Conservation (phyloP, 2,113 vertebrate species). For the Hydropotes inermis region DNA sequence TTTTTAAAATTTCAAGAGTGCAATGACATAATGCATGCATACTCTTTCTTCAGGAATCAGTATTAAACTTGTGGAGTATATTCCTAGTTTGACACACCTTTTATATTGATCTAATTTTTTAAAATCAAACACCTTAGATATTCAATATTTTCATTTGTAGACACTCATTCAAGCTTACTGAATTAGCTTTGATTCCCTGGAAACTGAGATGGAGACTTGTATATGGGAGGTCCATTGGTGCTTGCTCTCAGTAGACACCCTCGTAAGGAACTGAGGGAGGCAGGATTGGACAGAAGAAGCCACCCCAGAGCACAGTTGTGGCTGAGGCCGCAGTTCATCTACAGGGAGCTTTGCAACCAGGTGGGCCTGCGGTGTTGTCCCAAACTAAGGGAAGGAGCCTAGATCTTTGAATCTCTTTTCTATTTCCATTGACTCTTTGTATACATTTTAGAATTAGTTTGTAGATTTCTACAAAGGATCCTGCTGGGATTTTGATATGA, state of each 20-base stretch:
- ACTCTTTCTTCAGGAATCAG: not conserved
- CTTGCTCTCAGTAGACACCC: not conserved
- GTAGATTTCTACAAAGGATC: not conserved
- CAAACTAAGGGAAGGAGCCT: not conserved
- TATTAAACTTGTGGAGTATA: not conserved
- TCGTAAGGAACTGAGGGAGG: not conserved
- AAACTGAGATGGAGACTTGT: not conserved
- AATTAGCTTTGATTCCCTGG: not conserved
- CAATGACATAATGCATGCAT: not conserved
- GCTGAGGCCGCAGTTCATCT: not conserved
- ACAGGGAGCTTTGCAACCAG: not conserved
- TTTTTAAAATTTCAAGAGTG: not conserved
- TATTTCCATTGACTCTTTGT: not conserved
- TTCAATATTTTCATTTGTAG: not conserved
- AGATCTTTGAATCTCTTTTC: not conserved
- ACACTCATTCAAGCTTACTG: not conserved
- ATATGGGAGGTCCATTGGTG: not conserved
- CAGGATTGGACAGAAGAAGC: not conserved
- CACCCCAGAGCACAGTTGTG: not conserved
- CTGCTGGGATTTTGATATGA: slow-evolving; percentile 15
- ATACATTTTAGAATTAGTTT: not conserved
- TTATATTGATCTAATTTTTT: not conserved
- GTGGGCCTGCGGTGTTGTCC: not conserved
- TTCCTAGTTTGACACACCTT: not conserved
- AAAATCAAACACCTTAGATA: not conserved